Evolutionary conservation across 1,140 invertebrate genomes (phyloP), one percentile per base, ranked within the genome.

Genomic region (Bombus turneri): DNA sequence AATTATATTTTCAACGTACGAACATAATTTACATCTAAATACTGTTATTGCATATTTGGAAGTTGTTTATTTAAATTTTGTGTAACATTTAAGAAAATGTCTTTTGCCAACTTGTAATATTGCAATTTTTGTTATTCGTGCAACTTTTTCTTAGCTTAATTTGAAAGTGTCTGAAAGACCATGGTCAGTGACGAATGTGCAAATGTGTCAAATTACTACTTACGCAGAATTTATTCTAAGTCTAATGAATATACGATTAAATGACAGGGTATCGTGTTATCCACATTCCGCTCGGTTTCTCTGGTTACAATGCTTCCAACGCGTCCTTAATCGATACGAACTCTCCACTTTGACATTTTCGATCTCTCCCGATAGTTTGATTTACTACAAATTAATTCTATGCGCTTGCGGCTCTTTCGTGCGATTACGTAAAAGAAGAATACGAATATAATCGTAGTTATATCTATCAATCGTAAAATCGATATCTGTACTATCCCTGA

Each of bases 221-320:
- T 68, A 37, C 5, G 15, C n/a, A n/a, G 18, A n/a, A 28, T 31
- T 12, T 3, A 15, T 13, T 41, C 64, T 53, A 53, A 15, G 25
- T 41, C 64, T 62, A 39, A 47, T 25, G 47, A 62, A 80, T 80
- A 47, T 64, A 72, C 62, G 18, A 85, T 85, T 53, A 12, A 34
- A 47, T 62, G 31, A 22, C 53, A 69, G 62, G 25, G 28, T 80
- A 85, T 85, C 68, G 0, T 28, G 76, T 53, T 85, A 80, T 59
- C 68, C 68, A 80, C 66, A 34, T n/a, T n/a, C 15, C 37, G 47
- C 53, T 37, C 39, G 41, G 34, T 47, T 47, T 79, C 76, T 84
- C 39, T 22, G 37, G 31, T 72, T 80, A 53, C 66, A 43, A 47
- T n/a, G n/a, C 75, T 28, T 71, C 37, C 39, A 10, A 25, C 34